These are phyloP conservation scores for Laspeyria flexula DNA, from an alignment of 2,888 invertebrate genomes.

Conservation along the genomic window DNA sequence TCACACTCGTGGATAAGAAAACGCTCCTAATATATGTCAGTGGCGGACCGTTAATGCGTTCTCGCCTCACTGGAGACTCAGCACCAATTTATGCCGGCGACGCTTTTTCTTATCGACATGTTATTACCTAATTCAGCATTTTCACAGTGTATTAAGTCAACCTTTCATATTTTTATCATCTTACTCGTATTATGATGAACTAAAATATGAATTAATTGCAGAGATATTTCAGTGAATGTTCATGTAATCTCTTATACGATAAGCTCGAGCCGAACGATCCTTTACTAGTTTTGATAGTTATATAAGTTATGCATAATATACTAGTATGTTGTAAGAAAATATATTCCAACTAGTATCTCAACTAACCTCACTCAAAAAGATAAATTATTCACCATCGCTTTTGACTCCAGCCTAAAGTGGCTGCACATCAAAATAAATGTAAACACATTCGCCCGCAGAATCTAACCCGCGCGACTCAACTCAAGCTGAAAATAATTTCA, in stretches of 20 bases:
- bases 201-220: neutral
- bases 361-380: conserved; percentile 18
- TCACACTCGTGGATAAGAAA: conserved; percentile 55
- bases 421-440: conserved; percentile 41
- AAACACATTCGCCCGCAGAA: conserved; percentile 42
- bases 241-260: neutral
- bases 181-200: conserved; percentile 23
- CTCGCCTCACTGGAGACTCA: conserved; percentile 70
- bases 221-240: neutral
- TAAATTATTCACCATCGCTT: conserved; percentile 31
- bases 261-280: neutral
- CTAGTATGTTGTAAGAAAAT: neutral
- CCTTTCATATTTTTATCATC: conserved; percentile 56
- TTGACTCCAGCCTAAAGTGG: conserved; percentile 25
- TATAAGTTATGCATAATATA: neutral
- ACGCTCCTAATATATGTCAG: conserved; percentile 57
- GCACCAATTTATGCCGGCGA: conserved; percentile 71
- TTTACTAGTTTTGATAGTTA: neutral
- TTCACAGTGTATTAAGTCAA: conserved; percentile 70
- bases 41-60: conserved; percentile 68
- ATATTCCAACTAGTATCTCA: conserved; percentile 3
- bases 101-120: conserved; percentile 74
- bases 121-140: conserved; percentile 73
- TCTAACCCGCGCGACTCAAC: conserved; percentile 44
- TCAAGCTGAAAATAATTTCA: conserved; percentile 49